These are phyloP conservation scores for Eubasilissa regina DNA, from an alignment of 1,140 invertebrate species.

Conservation along the genomic window DNA sequence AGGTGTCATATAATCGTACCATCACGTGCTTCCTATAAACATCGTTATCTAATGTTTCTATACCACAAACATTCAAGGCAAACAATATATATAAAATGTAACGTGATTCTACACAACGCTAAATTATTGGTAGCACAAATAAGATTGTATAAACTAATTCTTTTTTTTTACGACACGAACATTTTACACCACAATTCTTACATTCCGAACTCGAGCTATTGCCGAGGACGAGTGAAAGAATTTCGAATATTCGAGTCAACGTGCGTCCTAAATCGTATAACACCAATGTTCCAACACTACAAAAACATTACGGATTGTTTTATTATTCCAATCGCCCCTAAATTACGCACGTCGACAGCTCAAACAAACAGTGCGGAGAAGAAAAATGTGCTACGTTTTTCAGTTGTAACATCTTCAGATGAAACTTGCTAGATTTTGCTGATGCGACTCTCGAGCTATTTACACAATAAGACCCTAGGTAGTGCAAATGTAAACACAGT, in stretches of 20 bases:
- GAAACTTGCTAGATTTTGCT: too few species aligned
- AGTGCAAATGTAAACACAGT: neutral
- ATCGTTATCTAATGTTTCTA: too few species aligned
- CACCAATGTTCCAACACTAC: neutral
- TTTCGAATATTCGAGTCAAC: neutral
- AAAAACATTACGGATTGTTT: slow-evolving; percentile 9
- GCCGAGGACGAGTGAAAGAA: neutral
- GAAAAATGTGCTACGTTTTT: slow-evolving; percentile 8
- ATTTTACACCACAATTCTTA: too few species aligned
- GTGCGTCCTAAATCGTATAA: slow-evolving; percentile 1
- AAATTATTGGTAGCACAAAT: too few species aligned
- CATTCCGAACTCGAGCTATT: too few species aligned
- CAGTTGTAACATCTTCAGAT: neutral
- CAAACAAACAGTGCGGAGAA: slow-evolving; percentile 9
- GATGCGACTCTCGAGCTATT: neutral
- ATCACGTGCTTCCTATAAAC: too few species aligned
- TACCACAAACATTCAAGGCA: too few species aligned
- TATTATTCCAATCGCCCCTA: slow-evolving; percentile 12
- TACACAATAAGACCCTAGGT: slow-evolving; percentile 7
- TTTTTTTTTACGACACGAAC: too few species aligned
- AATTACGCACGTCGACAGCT: slow-evolving; percentile 1
- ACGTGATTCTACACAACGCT: too few species aligned
- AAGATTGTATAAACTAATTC: too few species aligned
- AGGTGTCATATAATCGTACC: too few species aligned
- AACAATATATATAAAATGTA: too few species aligned